Base-by-base conservation (phyloP, 2,113 vertebrate genomes). In the Toxostoma redivivum region DNA sequence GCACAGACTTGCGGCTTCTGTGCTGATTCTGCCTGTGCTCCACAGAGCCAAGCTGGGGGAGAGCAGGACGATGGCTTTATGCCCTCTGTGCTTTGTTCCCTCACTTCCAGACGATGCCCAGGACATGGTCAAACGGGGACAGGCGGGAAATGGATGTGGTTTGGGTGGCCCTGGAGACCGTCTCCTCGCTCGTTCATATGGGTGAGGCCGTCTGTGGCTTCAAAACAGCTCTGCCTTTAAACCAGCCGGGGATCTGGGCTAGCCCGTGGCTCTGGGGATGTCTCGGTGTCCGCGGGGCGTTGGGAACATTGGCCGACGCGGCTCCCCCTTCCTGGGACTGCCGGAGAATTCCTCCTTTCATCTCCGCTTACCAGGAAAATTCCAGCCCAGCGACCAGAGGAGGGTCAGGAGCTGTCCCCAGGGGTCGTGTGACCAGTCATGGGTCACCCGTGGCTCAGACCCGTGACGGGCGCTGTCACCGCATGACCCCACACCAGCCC, bases 341-440 rank as follows among this genome's bases (percentile, higher is more conserved):
- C 53, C 5, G 2, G 47, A 86, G 58, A 70, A 91, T 74, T 72
- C 86, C 37, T 78, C 70, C 45, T 85, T 91, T 95, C 90, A 65
- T 94, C 94, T 85, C 88, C 5, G 15, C 16, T 54, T 17, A 31
- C n/a, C 28, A 54, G 42, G 35, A 76, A 48, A 80, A 90, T 47
- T 64, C 53, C 65, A 90, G n/a, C 54, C 58, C 71, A 20, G 66
- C 57, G 4, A 67, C 30, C 15, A 38, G 23, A 33, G 28, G 11
- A 48, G 40, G 35, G 18, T 38, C 67, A 47, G 88, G 64, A 70
- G 54, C 58, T 23, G 64, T 23, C 0, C 5, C 3, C 1, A 3
- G 1, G 50, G 19, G 48, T 85, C 73, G 61, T 35, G 54, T 93
- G 82, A 90, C 66, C 74, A 15, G 35, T 28, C 44, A 0, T 0